Percentiles rank a stretch among this genome's conserved stretches.
These are phyloP conservation scores for Cremastinae sp. DNA, from an alignment of 2,888 invertebrate species.

Conservation along the genomic window DNA sequence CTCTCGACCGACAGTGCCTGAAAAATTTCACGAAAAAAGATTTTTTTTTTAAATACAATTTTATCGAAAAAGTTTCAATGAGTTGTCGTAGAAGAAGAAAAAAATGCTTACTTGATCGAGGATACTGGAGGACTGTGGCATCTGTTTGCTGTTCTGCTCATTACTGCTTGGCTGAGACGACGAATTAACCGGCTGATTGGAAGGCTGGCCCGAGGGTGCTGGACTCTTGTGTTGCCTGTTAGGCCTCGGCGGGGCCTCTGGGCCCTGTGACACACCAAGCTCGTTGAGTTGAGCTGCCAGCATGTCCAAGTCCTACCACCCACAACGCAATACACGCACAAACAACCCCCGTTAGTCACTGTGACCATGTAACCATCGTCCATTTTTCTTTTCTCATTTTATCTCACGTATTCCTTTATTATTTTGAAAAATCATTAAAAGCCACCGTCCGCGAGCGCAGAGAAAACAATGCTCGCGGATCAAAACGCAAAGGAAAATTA, in stretches of 20 bases:
- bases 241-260: constrained; percentile 86
- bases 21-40: constrained; percentile 41
- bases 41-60: too few relatives aligned
- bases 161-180: constrained; percentile 74
- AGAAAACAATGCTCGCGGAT: constrained; percentile 31
- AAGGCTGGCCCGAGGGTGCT: constrained; percentile 69
- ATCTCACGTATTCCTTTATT: constrained; percentile 27
- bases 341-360: constrained; percentile 76
- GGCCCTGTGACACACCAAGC: constrained; percentile 90
- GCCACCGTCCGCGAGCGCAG: constrained; percentile 53
- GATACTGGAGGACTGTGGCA: constrained; percentile 77
- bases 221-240: constrained; percentile 77
- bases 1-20: constrained; percentile 79
- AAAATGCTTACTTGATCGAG: constrained; percentile 77
- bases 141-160: constrained; percentile 78
- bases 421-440: constrained; percentile 37
- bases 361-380: constrained; percentile 62
- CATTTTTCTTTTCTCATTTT: constrained; percentile 12
- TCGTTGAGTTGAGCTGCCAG: constrained; percentile 97
- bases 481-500: constrained; percentile 25
- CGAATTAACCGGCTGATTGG: constrained; percentile 69
- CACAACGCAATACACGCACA: constrained; percentile 75
- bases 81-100: too few relatives aligned
- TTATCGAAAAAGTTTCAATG: too few relatives aligned
- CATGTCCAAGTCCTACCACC: constrained; percentile 95